A percentile compares a stretch with the other conserved stretches of the same genome.
Evolutionary conservation across 2,888 invertebrate genomes (phyloP).

Genomic region (Habrosyne pyritoides): DNA sequence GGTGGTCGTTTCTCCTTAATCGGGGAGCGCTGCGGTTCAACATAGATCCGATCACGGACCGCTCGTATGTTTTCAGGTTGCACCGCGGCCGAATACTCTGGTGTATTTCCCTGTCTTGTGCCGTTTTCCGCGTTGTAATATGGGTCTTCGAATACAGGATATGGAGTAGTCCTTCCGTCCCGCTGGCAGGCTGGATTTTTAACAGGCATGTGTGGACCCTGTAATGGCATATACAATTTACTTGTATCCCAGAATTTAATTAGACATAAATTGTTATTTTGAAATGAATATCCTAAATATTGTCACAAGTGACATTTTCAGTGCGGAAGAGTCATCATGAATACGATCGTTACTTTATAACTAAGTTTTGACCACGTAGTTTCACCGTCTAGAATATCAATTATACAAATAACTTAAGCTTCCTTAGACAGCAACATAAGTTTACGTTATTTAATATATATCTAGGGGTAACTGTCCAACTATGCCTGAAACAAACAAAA

Average conservation of each 20-base stretch:
- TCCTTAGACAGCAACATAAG: no score
- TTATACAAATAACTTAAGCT: no score
- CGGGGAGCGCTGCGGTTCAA: conserved; percentile 55
- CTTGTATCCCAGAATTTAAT: background rate
- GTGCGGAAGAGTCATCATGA: no score
- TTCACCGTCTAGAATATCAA: no score
- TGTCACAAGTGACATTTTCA: no score
- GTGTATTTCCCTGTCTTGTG: conserved; percentile 44
- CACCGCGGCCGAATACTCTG: conserved; percentile 46
- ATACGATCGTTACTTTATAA: no score
- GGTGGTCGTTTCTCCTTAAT: conserved; percentile 69
- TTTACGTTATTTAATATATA: no score
- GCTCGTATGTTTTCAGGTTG: conserved; percentile 43
- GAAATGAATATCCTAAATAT: no score
- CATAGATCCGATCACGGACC: conserved; percentile 45
- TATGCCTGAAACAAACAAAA: no score
- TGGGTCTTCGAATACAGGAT: conserved; percentile 63
- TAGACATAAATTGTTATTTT: background rate
- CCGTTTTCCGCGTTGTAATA: conserved; percentile 53
- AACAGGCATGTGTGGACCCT: conserved; percentile 56
- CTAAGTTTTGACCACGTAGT: no score
- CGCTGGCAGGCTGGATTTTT: conserved; percentile 61
- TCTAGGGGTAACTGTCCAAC: no score
- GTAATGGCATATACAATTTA: conserved; percentile 34
- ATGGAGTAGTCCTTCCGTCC: conserved; percentile 69